A percentile compares a stretch with the other conserved stretches of the same genome.
Conservation (phyloP, 2,888 invertebrate genomes). For the Maniola hyperantus region DNA sequence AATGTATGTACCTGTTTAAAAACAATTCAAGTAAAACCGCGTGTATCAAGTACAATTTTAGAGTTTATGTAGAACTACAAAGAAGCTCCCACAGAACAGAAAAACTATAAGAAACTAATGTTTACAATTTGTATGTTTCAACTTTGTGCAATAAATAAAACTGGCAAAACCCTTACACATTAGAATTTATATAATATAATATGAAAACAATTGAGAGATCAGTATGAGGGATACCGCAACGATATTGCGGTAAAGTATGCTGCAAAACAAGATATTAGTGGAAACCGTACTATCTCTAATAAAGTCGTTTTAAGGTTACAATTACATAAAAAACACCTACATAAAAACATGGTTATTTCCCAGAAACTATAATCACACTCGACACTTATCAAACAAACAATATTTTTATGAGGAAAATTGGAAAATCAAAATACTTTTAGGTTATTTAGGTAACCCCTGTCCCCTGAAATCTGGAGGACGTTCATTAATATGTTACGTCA, state of each 20-base stretch:
- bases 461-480: slow-evolving; percentile 45
- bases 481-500: slow-evolving; percentile 33
- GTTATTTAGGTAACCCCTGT: slow-evolving; percentile 55
- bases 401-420: slow-evolving; percentile 36
- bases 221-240: too few species aligned
- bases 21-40: too few species aligned
- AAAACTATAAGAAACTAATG: not conserved
- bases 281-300: not conserved
- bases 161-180: too few species aligned
- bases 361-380: not conserved
- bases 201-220: too few species aligned
- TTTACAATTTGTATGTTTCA: not conserved
- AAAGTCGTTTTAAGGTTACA: not conserved
- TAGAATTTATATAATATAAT: too few species aligned
- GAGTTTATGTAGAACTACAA: not conserved
- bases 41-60: too few species aligned
- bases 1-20: too few species aligned
- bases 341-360: not conserved
- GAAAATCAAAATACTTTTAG: slow-evolving; percentile 47
- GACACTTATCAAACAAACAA: not conserved
- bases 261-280: not conserved
- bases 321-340: too few species aligned
- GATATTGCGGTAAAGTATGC: not conserved
- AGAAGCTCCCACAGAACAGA: not conserved
- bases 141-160: not conserved